Evolutionary conservation across 2,888 invertebrate genomes (phyloP), one percentile per base, ranked within the genome.

Genomic region (Ormyrus pomaceus): DNA sequence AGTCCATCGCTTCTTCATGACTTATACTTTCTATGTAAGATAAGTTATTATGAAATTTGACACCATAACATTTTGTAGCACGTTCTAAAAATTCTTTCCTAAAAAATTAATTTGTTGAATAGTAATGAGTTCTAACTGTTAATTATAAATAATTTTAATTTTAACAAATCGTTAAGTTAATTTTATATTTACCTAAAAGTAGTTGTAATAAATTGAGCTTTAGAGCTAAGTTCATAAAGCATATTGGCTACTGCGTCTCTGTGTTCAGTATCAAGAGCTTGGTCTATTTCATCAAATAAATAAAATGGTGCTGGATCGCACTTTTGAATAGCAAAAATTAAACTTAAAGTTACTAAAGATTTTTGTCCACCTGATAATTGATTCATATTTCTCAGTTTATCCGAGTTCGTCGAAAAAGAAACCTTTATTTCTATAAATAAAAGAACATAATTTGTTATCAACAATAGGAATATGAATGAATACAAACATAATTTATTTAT

Each of bases 271-370:
- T 99, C 99, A 77, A 99, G 92, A 0, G 99, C 99, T 93, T 99
- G 99, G 92, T 99, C 99, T 86, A 99, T 99, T 92, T 99, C 99
- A 92, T 99, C 99, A 92, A 99, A 99, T 68, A 99, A 92, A 91
- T 99, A 99, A 92, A 99, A 99, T 0, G 99, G 99, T 1, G 99
- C 99, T 0, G 99, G 99, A 91, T 99, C 99, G 91, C 99, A 99
- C 91, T 99, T 99, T 92, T 99, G 99, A 89, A 99, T 99, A 80
- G 99, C 98, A 92, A 99, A 99, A 87, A 99, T 99, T 48, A 99
- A 92, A 0, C 97, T 98, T 62, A 99, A 92, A 0, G 99, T 99
- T 0, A 99, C 99, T 0, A 99, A 93, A 4, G 99, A 99, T 91
- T 99, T 99, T 91, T 99, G 99, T 0, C 99, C 99, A 50, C 99